phyloP scores from a whole-genome alignment of 2,797 vertebrate species.

The Bovichtus diacanthus region DNA sequence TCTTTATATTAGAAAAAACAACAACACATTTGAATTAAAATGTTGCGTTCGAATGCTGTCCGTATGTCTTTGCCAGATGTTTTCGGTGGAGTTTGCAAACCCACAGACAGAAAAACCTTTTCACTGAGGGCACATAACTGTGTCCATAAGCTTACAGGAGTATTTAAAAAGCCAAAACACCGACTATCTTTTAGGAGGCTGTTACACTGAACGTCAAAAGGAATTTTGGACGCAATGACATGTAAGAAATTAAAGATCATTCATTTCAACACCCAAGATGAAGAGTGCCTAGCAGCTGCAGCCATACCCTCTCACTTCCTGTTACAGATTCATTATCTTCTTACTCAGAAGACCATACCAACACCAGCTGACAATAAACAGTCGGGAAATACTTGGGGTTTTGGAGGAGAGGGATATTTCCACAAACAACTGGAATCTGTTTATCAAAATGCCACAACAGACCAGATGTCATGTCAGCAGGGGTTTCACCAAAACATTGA shows the following conservation, averaged over 20 bases:
- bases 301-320: slow-evolving; percentile 10
- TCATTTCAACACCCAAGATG: slow-evolving; percentile 24
- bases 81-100: not conserved
- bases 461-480: not conserved
- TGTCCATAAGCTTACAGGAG: too few relatives aligned
- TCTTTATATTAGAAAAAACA: not conserved
- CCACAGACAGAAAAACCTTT: not conserved
- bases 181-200: not conserved
- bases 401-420: not conserved
- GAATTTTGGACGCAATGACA: too few relatives aligned
- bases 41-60: not conserved
- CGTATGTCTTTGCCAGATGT: not conserved
- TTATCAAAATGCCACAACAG: not conserved
- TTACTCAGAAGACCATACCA: not conserved
- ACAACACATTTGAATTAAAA: not conserved
- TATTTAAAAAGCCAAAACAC: not conserved
- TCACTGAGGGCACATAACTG: not conserved
- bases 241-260: too few relatives aligned
- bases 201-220: too few relatives aligned
- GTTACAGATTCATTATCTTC: not conserved
- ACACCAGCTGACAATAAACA: not conserved
- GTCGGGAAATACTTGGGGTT: too few relatives aligned
- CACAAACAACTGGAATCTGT: not conserved
- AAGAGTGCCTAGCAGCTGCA: slow-evolving; percentile 3
- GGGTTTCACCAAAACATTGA: not conserved